Evolutionary conservation across 2,888 invertebrate genomes (phyloP).

Genomic region (Caenorhabditis sp.): DNA sequence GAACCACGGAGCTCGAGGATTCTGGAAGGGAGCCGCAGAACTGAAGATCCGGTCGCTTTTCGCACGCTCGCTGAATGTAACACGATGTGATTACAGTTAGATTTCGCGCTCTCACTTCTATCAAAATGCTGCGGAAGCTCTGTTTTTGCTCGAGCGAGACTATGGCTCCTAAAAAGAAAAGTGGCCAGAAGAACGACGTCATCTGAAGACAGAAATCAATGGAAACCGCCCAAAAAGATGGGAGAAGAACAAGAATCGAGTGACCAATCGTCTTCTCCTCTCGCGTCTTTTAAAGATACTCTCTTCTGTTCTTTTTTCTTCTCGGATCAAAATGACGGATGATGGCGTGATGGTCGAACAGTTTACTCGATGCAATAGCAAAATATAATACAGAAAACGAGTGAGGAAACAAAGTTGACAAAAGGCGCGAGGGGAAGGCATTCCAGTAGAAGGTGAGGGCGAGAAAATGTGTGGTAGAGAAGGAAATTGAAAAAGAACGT

Average conservation of each 20-base stretch:
- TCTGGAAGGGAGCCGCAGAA: conserved; percentile 40
- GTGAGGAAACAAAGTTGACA: neutral
- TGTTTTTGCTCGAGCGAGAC: conserved; percentile 23
- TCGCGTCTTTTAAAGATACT: neutral
- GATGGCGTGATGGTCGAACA: neutral
- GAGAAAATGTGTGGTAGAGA: conserved; percentile 10
- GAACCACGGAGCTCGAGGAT: neutral
- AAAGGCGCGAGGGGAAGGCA: neutral
- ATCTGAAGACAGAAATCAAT: conserved; percentile 20
- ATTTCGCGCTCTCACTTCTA: no score
- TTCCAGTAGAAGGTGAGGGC: neutral
- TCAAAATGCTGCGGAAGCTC: conserved; percentile 55
- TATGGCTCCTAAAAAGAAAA: neutral
- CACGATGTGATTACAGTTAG: no score
- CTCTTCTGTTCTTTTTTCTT: neutral
- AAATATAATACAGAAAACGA: conserved; percentile 43
- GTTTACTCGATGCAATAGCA: conserved; percentile 18
- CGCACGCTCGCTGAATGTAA: no score
- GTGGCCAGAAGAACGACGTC: conserved; percentile 7
- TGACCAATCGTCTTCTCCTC: neutral
- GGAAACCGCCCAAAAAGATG: neutral
- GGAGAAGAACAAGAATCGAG: neutral
- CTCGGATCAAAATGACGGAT: neutral
- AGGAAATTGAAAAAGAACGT: conserved; percentile 20
- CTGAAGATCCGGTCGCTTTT: conserved; percentile 55